Evolutionary conservation across 2,797 vertebrate species (phyloP), one percentile per base, ranked within the genome.

Genomic region (Rhinatrema bivittatum): DNA sequence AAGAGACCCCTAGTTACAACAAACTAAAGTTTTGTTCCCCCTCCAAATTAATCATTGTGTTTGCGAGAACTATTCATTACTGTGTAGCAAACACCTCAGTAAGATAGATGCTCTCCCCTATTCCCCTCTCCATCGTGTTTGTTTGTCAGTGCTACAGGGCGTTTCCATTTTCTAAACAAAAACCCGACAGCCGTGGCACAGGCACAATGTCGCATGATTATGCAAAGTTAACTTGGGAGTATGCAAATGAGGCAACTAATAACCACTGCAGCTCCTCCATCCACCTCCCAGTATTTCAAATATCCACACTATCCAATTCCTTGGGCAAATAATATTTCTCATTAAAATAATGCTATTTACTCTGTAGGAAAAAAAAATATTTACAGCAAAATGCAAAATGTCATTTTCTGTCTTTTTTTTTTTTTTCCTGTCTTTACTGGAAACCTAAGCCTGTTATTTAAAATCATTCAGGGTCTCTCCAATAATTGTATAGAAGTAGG

Each of bases 401-500:
- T 87, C 86, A 86, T 89, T 90, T 82, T 69, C 70, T 61, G 68
- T 34, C 51, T 60, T 50, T 29, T 73, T 77, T 71, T 68, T 78
- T 81, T 78, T 79, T 76, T 74, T 76, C 64, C 77, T 71, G 77
- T 87, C 72, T 67, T 90, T 83, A 77, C 81, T 78, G 56, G 62
- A 85, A 82, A 82, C 78, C 76, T 61, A 72, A 85, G 84, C 76
- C 71, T 84, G 78, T 81, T 81, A 75, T 84, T 81, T 80, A 81
- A 81, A 83, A 81, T 87, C 86, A 86, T 87, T 87, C 85, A 84
- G 72, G 80, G 84, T 85, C 83, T 86, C 82, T 78, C 76, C 79
- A 79, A 77, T 87, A 86, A 91, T 90, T 93, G 89, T 92, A 87
- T 84, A 84, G 80, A 84, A 89, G 86, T 87, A 85, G 87, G 86